Evolutionary conservation across 2,888 invertebrate species (phyloP), one percentile per base, ranked within the genome.

Genomic region (Neria commutata): DNA sequence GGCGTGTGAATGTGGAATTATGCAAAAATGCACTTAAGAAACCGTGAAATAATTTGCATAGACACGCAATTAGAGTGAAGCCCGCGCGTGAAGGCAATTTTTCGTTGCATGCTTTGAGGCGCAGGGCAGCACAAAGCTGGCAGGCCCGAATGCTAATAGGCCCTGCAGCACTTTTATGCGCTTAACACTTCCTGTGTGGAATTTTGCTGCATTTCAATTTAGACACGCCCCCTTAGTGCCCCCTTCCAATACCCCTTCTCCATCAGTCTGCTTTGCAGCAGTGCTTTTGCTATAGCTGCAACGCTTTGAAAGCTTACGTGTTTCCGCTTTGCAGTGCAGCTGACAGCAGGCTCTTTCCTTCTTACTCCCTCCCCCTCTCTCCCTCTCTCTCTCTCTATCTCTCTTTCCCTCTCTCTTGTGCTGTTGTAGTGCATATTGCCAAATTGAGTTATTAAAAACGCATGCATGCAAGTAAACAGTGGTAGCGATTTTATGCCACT

Each of bases 1-100:
- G n/a, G n/a, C n/a, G n/a, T n/a, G n/a, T n/a, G n/a, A n/a, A n/a
- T n/a, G n/a, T n/a, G n/a, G n/a, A n/a, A n/a, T n/a, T n/a, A n/a
- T n/a, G n/a, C n/a, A 58, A 63, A 64, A 67, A 67, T 66, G 67
- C 65, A 67, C 65, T 67, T 66, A 67, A 61, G 62, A n/a, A n/a
- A 56, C 51, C 42, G 54, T 57, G 60, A 67, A 67, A 66, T 66
- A 67, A 66, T 67, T 67, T 64, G 63, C 65, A 64, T 64, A 67
- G 67, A 66, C 67, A 67, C 65, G 67, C 67, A 67, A 67, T 67
- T 67, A 67, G 63, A 48, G 51, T 42, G 26, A 19, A 25, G 29
- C 54, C 26, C 33, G 58, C 21, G 19, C 17, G 21, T 5, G 4
- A 21, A 17, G 29, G 46, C 50, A 59, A 54, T 54, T 58, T n/a